Base-by-base conservation (phyloP, 2,797 vertebrate genomes). In the Poeciliopsis infans region DNA sequence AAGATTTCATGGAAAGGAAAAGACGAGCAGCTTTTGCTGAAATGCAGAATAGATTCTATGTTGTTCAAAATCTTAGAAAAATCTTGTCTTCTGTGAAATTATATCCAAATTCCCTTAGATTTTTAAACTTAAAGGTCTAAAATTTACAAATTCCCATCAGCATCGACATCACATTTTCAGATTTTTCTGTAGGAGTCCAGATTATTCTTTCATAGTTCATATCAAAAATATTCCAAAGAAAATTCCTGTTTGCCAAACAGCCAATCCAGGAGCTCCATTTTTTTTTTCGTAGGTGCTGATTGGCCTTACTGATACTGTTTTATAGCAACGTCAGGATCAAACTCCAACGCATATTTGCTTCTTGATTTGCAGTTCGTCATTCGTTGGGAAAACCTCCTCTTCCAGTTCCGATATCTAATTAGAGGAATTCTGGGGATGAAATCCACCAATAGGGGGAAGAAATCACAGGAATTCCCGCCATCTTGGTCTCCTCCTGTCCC, bases 391-490 rank as follows among this genome's bases (percentile, higher is more conserved):
- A 93, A 95, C 95, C 95, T 94, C 84, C 89, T 90, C 95, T 95
- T 95, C 93, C 91, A 91, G 81, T 91, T 94, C 95, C 92, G 90
- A 96, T 95, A 96, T 97, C 96, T 96, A 97, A 97, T 97, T 94
- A 95, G 94, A 95, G 96, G 96, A 96, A 97, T 97, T 96, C 96
- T 95, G 93, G 92, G 95, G 95, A 97, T 96, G 96, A 97, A 96
- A 94, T 94, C 95, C 93, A 93, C 95, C 94, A 94, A 95, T 94
- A 92, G 96, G 71, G 77, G 79, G 45, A 46, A 71, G 93, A 92
- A 91, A 95, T 96, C 96, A 95, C 86, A 92, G 95, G 95, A 96
- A 96, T 97, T 96, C 96, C 90, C 94, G 91, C 96, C 89, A 93
- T 61, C 96, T 96, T 94, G 94, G 94, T 94, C 93, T 77, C 75